Percentiles rank a stretch among this genome's conserved stretches.
Evolutionary conservation across 2,888 invertebrate genomes (phyloP).

Genomic region (Pyrrhosoma nymphula): DNA sequence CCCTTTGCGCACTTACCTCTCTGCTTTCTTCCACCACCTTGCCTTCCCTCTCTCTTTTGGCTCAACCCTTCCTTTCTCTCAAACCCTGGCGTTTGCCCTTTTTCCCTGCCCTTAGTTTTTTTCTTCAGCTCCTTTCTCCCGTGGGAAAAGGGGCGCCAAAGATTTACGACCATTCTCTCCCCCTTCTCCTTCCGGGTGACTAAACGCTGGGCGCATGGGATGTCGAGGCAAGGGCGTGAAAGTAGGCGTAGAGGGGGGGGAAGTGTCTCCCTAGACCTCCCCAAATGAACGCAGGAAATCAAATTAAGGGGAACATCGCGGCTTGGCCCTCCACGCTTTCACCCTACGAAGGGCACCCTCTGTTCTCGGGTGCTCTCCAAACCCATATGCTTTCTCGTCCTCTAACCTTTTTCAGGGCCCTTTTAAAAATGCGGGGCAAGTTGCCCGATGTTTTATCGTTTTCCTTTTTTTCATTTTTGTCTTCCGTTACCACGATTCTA

Average conservation of each 20-base stretch:
- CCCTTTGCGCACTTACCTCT: not conserved
- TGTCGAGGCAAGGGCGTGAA: not conserved
- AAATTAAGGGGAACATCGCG: slow-evolving; percentile 38
- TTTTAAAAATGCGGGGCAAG: not conserved
- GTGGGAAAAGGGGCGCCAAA: not conserved
- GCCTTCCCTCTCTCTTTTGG: not conserved
- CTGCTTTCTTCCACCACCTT: not conserved
- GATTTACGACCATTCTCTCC: slow-evolving; percentile 34
- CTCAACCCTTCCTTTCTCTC: too few species aligned
- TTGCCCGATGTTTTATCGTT: not conserved
- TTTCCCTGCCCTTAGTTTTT: not conserved
- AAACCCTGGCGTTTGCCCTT: not conserved
- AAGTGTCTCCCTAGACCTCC: not conserved
- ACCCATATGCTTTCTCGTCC: slow-evolving; percentile 13
- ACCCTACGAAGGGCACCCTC: not conserved
- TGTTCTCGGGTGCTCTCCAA: not conserved
- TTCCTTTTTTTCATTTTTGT: not conserved
- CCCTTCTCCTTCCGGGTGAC: not conserved
- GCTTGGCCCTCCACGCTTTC: not conserved
- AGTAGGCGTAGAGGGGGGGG: not conserved
- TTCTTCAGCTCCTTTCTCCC: not conserved
- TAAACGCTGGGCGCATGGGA: not conserved
- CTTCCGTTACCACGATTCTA: not conserved
- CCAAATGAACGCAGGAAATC: slow-evolving; percentile 41
- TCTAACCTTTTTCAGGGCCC: not conserved